Percentiles rank a stretch among this genome's conserved stretches.
Evolutionary conservation across 1,140 invertebrate species (phyloP).

Genomic region (Sipha flava): DNA sequence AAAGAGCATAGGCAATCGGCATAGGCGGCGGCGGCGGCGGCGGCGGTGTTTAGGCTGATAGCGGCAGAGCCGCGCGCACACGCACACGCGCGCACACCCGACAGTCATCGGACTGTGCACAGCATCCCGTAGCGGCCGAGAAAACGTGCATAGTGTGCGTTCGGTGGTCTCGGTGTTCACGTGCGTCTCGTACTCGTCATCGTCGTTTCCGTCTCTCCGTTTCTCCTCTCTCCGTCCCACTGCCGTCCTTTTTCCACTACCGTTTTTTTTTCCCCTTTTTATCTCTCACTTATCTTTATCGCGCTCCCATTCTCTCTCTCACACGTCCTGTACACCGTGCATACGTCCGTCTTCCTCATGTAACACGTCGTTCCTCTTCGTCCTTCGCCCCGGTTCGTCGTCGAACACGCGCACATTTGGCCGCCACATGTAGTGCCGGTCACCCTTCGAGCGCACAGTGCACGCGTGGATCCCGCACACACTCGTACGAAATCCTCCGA

Average conservation of each 20-base stretch:
- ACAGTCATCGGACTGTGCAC: neutral
- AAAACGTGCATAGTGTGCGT: slow-evolving; percentile 9
- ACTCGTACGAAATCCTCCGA: neutral
- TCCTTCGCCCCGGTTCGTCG: too few relatives aligned
- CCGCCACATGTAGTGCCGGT: neutral
- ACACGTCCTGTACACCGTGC: neutral
- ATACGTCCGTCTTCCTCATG: too few relatives aligned
- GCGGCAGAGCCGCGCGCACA: neutral
- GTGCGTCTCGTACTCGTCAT: neutral
- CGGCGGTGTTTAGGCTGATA: neutral
- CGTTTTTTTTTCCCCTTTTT: neutral
- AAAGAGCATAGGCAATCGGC: too few relatives aligned
- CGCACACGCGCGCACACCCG: neutral
- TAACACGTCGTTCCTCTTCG: too few relatives aligned
- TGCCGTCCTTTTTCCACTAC: neutral
- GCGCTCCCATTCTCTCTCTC: neutral
- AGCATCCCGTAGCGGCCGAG: slow-evolving; percentile 18
- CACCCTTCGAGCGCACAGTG: neutral
- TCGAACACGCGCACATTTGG: slow-evolving; percentile 3
- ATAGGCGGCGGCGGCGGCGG: neutral
- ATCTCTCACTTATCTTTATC: neutral
- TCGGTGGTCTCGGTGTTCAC: slow-evolving; percentile 18
- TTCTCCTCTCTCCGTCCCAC: neutral
- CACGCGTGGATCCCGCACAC: neutral
- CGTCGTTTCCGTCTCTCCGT: neutral